Evolutionary conservation across 2,113 vertebrate species (phyloP), one percentile per base, ranked within the genome.

Genomic region (Oriolus oriolus): DNA sequence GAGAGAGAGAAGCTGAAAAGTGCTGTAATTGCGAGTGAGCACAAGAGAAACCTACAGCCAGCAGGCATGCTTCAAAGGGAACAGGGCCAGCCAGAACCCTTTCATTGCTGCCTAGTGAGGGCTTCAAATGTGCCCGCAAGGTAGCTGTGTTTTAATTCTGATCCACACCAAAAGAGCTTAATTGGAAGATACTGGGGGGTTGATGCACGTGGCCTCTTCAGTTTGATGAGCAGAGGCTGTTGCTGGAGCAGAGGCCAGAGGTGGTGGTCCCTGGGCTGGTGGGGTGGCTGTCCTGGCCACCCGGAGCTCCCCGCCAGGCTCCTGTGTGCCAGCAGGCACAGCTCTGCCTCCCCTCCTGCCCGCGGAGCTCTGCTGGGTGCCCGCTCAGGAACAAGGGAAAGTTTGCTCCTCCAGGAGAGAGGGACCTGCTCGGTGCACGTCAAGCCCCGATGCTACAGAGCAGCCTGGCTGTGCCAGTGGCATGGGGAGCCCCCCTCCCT

Each of bases 31-130:
- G 92, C 47, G 0, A 88, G 57, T 27, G 60, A 88, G 52, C 56
- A 33, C 73, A 75, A 78, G 28, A 90, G 93, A 90, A 95, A 52
- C 86, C 80, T 81, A 44, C 71, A 96, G 83, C 88, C 92, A 95
- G 91, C 88, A 97, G 94, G 69, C 79, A 41, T 21, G 74, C 85
- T 97, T 96, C 93, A 97, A 88, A 94, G 82, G 60, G 23, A 95
- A 47, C 1, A 8, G 60, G 71, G 52, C 73, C 82, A 93, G 85
- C 79, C 93, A 28, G 56, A 91, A 56, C 49, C 47, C 83, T 86
- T 88, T 27, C 59, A 23, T 17, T 80, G 85, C 90, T 89, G 85
- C 27, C 59, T 83, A 52, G 50, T 4, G 4, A 82, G 47, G 30
- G 44, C 77, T 92, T 90, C 87, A 80, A 75, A 56, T 16, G 27